A percentile compares a stretch with the other conserved stretches of the same genome.
Evolutionary conservation across 2,113 vertebrate species (phyloP).

Genomic region (Apeltes quadracus): DNA sequence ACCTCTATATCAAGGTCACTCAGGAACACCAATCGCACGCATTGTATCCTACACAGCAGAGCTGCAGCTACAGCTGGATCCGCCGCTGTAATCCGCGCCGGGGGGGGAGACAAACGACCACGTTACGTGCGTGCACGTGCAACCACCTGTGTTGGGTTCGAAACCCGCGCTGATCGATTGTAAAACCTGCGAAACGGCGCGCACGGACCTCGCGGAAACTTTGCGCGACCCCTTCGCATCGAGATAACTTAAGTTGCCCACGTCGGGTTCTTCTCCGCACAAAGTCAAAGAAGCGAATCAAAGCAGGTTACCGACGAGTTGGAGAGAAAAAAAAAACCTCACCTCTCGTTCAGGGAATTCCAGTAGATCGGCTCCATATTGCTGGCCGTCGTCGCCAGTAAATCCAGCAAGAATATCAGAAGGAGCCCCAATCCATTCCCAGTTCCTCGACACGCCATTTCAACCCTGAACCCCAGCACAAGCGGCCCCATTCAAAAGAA

Average conservation of each 20-base stretch:
- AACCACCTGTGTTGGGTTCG: too few species aligned
- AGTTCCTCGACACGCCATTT: constrained; percentile 77
- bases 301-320: too few species aligned
- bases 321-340: constrained; percentile 45
- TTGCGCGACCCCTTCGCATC: too few species aligned
- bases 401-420: constrained; percentile 83
- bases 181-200: too few species aligned
- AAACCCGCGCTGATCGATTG: background rate
- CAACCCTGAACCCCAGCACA: constrained; percentile 67
- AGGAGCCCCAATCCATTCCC: constrained; percentile 76
- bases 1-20: constrained; percentile 66
- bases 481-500: constrained; percentile 64
- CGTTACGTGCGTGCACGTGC: too few species aligned
- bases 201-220: too few species aligned
- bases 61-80: constrained; percentile 36
- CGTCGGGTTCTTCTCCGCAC: too few species aligned
- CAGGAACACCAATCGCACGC: constrained; percentile 53
- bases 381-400: constrained; percentile 81
- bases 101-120: constrained; percentile 23
- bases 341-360: constrained; percentile 85
- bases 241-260: too few species aligned
- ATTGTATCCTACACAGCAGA: too few species aligned
- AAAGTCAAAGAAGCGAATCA: too few species aligned
- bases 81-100: constrained; percentile 14
- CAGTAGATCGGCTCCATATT: constrained; percentile 86